Base-by-base conservation (phyloP, 2,888 invertebrate genomes). In the Diplolepis rosae region DNA sequence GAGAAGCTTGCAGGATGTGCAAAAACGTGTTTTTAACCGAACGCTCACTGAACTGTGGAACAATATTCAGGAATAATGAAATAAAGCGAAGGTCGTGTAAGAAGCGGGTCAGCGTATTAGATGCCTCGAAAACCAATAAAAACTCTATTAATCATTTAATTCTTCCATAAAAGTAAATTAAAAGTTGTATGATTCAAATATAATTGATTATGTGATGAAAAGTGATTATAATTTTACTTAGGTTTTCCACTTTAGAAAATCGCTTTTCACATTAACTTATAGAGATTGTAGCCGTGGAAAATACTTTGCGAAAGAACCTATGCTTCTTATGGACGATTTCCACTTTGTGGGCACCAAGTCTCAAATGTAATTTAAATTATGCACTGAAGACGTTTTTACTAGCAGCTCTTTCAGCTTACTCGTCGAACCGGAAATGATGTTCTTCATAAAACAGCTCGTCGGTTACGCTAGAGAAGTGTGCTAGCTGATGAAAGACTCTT, bases 401-500 rank as follows among this genome's bases (percentile, higher is more conserved):
- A 39, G 24, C 61, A 39, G 39, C 24, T 61, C 61, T 61, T 24
- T 61, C 32, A 61, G 35, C 39, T 61, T 61, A 39, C 39, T 66
- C 70, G 28, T 22, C 70, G 69, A 68, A 51, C 70, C 67, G 71
- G 71, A 70, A 71, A 70, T 30, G 18, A 54, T 56, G 66, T 71
- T 71, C 70, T 70, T 32, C 28, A 50, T 68, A 39, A 68, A 66
- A 70, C 42, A 67, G 68, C 68, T 35, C 39, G 52, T 61, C 52
- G 24, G 68, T 32, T 61, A 35, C 61, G 48, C 52, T 42, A 56
- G 72, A 75, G 69, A 75, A 75, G 72, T 75, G 69, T 72, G 71
- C 65, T 67, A 48, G 54, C 39, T 70, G 67, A 71, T 54, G 73
- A 71, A 75, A 75, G 73, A 73, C 71, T 68, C 69, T 73, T 73